Base-by-base conservation (phyloP, 2,113 vertebrate species). In the Nannobrachium achirus region DNA sequence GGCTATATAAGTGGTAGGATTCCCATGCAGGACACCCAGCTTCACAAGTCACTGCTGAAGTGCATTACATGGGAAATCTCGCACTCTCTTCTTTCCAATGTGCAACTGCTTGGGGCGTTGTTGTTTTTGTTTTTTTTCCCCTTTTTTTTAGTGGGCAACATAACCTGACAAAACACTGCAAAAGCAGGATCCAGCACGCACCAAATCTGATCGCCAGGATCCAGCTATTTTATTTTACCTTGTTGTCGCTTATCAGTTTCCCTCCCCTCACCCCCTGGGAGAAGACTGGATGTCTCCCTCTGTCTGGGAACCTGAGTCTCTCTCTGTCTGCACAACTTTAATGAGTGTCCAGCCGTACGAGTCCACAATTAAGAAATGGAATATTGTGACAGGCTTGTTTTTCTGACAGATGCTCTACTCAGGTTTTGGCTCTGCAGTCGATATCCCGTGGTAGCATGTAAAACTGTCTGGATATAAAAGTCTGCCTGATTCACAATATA, bases 41-140 rank as follows among this genome's bases (percentile, higher is more conserved):
- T 68, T 39, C 76, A 63, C 81, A 73, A 84, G 74, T 80, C 71
- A 71, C 70, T 68, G 58, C 73, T 77, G 44, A 50, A 42, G 48
- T 64, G 56, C 66, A 52, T 3, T 49, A 38, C 15, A 61, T 62
- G 19, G 52, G 56, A 69, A 73, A 80, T 59, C 48, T 41, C 25
- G 71, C 41, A 40, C 66, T 78, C 58, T 81, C 69, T 38, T 63
- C 52, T 74, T 74, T 74, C 71, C 48, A 71, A 48, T 69, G 60
- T 71, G 56, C 55, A 75, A 66, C 71, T 71, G 72, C 78, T 79
- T 57, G 52, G 62, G 45, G 45, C 33, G 49, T 42, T 38, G 4
- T 56, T 56, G 9, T 16, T 68, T 46, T 42, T 38, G 4, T 56
- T 56, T 10, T 16, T 68, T 46, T 46, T 46, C 10, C 44, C 14